phyloP scores from a whole-genome alignment of 2,113 vertebrate genomes.

The Clarias gariepinus region DNA sequence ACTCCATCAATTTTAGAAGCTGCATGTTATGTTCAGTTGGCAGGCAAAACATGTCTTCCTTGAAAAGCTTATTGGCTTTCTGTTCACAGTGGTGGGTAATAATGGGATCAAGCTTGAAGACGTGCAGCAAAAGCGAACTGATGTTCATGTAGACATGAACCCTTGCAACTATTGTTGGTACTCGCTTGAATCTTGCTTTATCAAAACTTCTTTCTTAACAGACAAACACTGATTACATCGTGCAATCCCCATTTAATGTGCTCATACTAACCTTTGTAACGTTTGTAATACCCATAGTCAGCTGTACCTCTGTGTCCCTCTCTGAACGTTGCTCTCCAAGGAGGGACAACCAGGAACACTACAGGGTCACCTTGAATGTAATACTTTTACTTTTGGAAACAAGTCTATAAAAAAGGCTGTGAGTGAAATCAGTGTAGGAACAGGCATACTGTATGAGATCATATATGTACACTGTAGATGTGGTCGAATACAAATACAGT shows the following conservation, averaged over 20 bases:
- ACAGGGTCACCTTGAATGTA: conserved; percentile 30
- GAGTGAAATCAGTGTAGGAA: neutral
- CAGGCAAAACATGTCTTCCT: no score
- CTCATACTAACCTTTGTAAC: neutral
- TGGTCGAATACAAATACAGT: neutral
- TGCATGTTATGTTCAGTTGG: no score
- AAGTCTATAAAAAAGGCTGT: conserved; percentile 7
- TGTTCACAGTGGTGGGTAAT: neutral
- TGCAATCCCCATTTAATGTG: neutral
- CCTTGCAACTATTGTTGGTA: neutral
- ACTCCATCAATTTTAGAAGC: no score
- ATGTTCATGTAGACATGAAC: neutral
- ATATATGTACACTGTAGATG: neutral
- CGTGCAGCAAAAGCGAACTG: neutral
- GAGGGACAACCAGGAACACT: conserved; percentile 32
- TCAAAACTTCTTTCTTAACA: neutral
- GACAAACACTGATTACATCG: neutral
- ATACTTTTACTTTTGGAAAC: conserved; percentile 30
- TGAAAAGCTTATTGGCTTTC: neutral
- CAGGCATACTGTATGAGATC: neutral
- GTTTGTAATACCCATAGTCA: neutral
- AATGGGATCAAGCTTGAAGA: neutral
- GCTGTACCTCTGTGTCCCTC: neutral
- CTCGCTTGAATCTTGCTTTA: neutral
- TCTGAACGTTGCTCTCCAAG: conserved; percentile 1